Evolutionary conservation across 2,797 vertebrate species (phyloP).

Genomic region (Gambusia yucatana): DNA sequence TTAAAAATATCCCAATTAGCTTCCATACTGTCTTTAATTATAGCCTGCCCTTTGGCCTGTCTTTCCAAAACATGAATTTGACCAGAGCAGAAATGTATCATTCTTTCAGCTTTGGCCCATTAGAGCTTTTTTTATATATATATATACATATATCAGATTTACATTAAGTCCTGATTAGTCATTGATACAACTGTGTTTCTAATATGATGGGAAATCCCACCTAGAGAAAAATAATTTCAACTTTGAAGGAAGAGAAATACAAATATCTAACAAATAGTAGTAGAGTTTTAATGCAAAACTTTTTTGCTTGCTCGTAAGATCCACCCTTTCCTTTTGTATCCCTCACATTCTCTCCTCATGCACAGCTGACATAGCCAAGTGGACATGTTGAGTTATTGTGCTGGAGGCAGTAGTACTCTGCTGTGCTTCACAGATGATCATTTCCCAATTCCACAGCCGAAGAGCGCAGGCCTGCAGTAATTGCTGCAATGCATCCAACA

Average conservation of each 20-base stretch:
- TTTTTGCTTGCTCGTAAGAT: slow-evolving; percentile 31
- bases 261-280: neutral
- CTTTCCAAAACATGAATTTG: neutral
- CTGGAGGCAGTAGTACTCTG: slow-evolving; percentile 72
- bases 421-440: slow-evolving; percentile 78
- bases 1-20: slow-evolving; percentile 2
- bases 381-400: slow-evolving; percentile 79
- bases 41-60: slow-evolving; percentile 22
- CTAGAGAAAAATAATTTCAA: neutral
- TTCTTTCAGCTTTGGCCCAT: slow-evolving; percentile 8
- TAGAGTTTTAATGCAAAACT: neutral
- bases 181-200: neutral
- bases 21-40: slow-evolving; percentile 11
- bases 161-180: neutral
- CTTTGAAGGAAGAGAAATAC: neutral
- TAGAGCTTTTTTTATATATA: neutral
- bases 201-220: neutral
- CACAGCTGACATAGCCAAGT: slow-evolving; percentile 71
- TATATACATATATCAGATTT: neutral
- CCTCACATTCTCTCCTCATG: slow-evolving; percentile 50
- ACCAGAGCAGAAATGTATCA: slow-evolving; percentile 4
- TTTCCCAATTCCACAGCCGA: slow-evolving; percentile 75
- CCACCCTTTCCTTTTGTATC: slow-evolving; percentile 34
- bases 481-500: slow-evolving; percentile 78
- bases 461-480: slow-evolving; percentile 71